Percentiles rank a stretch among this genome's conserved stretches.
Evolutionary conservation across 2,888 invertebrate species (phyloP).

Genomic region (Dendrolimus houi): DNA sequence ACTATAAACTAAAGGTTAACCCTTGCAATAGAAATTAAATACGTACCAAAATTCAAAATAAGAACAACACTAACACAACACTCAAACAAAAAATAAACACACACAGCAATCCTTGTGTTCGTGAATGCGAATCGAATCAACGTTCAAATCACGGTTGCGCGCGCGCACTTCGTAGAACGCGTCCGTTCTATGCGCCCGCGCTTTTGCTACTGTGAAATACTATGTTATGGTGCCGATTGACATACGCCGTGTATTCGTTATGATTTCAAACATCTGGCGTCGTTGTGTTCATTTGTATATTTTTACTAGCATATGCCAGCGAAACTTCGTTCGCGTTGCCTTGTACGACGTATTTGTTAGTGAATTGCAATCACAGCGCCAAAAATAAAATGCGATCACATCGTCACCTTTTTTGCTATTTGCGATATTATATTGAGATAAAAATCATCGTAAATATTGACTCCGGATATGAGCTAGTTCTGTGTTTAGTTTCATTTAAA

Average conservation of each 20-base stretch:
- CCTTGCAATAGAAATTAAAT: background rate
- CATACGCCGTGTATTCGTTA: background rate
- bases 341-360: no score
- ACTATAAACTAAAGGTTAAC: no score
- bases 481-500: no score
- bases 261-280: background rate
- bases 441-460: no score
- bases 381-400: no score
- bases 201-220: constrained; percentile 2
- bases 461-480: no score
- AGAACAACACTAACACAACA: background rate
- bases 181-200: constrained; percentile 46
- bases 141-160: constrained; percentile 48
- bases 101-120: constrained; percentile 12
- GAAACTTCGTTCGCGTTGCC: no score
- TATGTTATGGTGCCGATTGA: background rate
- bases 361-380: no score
- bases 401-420: no score
- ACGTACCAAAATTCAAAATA: background rate
- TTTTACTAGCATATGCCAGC: no score
- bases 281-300: no score
- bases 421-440: no score
- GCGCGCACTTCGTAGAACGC: constrained; percentile 51
- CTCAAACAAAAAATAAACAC: constrained; percentile 19
- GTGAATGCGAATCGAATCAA: constrained; percentile 28